Conservation (phyloP, 2,797 vertebrate genomes). For the Gymnopithys bicolor region DNA sequence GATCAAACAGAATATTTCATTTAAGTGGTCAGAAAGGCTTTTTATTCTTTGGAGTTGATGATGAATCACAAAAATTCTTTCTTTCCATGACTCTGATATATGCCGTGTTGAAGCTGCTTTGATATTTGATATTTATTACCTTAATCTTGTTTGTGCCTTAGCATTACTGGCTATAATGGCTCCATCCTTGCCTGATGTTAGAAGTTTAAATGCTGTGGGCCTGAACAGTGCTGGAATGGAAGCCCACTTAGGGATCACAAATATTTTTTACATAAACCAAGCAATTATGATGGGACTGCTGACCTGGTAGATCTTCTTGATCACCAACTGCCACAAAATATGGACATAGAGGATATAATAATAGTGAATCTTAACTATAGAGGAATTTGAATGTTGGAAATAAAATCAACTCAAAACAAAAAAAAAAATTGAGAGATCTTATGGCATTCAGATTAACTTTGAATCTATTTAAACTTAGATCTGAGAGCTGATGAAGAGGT, state of each 20-base stretch:
- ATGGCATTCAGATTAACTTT: background rate
- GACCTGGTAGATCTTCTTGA: background rate
- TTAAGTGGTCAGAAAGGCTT: slow-evolving; percentile 52
- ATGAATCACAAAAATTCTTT: slow-evolving; percentile 54
- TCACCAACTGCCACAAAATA: background rate
- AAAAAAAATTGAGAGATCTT: background rate
- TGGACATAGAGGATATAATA: background rate
- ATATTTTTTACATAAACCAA: background rate
- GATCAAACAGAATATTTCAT: slow-evolving; percentile 53
- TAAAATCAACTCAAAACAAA: background rate
- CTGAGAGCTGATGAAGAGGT: background rate
- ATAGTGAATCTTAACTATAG: background rate
- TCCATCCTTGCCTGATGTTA: slow-evolving; percentile 44
- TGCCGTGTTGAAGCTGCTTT: slow-evolving; percentile 49
- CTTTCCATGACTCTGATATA: slow-evolving; percentile 38
- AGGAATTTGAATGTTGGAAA: background rate
- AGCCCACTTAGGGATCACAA: background rate
- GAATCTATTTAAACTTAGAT: background rate
- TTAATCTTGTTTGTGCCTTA: slow-evolving; percentile 60
- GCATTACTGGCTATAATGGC: slow-evolving; percentile 14
- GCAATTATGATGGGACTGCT: background rate
- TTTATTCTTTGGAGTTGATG: slow-evolving; percentile 50
- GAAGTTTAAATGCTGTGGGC: background rate
- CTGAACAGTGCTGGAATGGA: background rate
- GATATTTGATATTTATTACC: slow-evolving; percentile 67